Evolutionary conservation across 2,113 vertebrate genomes (phyloP).

Genomic region (Bos indicus): DNA sequence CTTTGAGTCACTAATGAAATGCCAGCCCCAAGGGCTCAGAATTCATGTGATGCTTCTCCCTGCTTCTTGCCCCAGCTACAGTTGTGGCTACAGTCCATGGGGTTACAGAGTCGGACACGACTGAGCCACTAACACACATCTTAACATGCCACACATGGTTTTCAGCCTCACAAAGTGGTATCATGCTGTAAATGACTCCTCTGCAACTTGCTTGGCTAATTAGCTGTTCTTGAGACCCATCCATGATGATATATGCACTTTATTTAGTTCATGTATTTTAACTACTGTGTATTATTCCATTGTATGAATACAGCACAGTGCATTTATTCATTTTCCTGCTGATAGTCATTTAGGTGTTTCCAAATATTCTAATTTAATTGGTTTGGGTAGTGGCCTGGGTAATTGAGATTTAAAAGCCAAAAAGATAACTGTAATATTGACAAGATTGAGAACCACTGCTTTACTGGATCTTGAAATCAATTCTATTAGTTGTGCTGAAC

Average conservation of each 20-base stretch:
- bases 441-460: neutral
- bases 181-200: neutral
- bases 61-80: neutral
- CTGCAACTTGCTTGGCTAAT: neutral
- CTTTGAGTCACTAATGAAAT: neutral
- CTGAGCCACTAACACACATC: neutral
- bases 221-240: neutral
- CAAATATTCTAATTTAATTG: neutral
- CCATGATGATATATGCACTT: neutral
- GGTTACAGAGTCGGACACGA: neutral
- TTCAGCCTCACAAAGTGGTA: neutral
- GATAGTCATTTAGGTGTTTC: neutral
- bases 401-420: slow-evolving; percentile 20
- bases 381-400: neutral
- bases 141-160: neutral
- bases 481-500: neutral
- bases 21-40: neutral
- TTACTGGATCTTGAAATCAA: neutral
- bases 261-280: neutral
- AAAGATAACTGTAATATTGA: neutral
- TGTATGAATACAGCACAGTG: neutral
- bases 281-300: neutral
- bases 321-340: neutral
- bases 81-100: neutral
- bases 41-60: neutral